These are phyloP conservation scores for Stenoptilia bipunctidactyla DNA, from an alignment of 2,888 invertebrate genomes.

Conservation along the genomic window DNA sequence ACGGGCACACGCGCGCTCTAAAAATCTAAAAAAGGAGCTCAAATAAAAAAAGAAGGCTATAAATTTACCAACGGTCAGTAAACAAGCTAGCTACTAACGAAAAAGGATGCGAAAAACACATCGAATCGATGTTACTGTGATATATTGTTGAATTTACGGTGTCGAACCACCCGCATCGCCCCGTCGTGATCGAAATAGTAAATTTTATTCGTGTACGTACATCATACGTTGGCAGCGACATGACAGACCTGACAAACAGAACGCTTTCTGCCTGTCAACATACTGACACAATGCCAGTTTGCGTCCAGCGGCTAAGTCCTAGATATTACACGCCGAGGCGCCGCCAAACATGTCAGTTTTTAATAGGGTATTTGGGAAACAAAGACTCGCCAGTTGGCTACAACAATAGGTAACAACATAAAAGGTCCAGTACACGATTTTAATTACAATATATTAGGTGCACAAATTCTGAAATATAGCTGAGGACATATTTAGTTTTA, in stretches of 20 bases:
- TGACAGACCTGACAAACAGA: slow-evolving; percentile 36
- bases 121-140: slow-evolving; percentile 14
- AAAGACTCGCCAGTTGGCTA: too few relatives aligned
- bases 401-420: too few relatives aligned
- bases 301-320: background rate
- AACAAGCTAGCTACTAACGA: slow-evolving; percentile 23
- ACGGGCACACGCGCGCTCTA: background rate
- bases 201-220: slow-evolving; percentile 39
- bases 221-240: slow-evolving; percentile 41
- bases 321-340: background rate
- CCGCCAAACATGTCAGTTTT: too few relatives aligned
- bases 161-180: slow-evolving; percentile 36
- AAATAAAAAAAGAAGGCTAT: background rate
- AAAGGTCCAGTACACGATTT: too few relatives aligned
- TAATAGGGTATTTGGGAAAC: too few relatives aligned
- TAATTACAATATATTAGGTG: too few relatives aligned
- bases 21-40: background rate
- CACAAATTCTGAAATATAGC: too few relatives aligned
- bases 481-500: too few relatives aligned
- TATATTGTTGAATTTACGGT: slow-evolving; percentile 38
- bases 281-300: background rate
- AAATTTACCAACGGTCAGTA: slow-evolving; percentile 16
- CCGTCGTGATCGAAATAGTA: slow-evolving; percentile 36
- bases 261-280: background rate
- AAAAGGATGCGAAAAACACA: slow-evolving; percentile 39